These are phyloP conservation scores for Urosaurus nigricauda DNA, from an alignment of 2,797 vertebrate genomes.

Conservation along the genomic window DNA sequence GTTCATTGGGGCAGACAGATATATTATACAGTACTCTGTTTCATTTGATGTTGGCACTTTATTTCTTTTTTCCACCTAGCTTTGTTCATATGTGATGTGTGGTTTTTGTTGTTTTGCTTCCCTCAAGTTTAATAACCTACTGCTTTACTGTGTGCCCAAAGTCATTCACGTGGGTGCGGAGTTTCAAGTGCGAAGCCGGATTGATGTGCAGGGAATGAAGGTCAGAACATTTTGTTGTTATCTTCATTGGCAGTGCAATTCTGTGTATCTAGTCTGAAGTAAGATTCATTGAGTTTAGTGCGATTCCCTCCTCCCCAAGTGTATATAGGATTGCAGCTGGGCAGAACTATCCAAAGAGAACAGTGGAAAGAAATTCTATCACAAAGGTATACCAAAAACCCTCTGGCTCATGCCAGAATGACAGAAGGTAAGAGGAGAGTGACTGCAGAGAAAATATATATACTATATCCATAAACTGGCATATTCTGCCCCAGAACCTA, in stretches of 20 bases:
- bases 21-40: background rate
- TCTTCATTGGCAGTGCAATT: constrained; percentile 14
- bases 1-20: background rate
- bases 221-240: constrained; percentile 72
- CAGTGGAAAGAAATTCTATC: background rate
- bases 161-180: constrained; percentile 89
- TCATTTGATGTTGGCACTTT: background rate
- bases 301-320: background rate
- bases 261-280: background rate
- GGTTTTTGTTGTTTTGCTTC: background rate
- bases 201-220: constrained; percentile 87
- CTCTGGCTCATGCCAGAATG: background rate
- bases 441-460: background rate
- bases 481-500: background rate
- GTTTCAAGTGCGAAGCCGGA: constrained; percentile 86
- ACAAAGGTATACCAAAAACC: background rate
- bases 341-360: background rate
- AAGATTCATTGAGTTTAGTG: background rate
- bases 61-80: background rate
- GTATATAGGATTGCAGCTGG: background rate
- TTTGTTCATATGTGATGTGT: background rate
- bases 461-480: no score
- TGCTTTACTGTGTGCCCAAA: constrained; percentile 89
- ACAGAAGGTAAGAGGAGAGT: background rate
- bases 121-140: constrained; percentile 91